These are phyloP conservation scores for Melipona quadrifasciata DNA, from an alignment of 1,140 invertebrate genomes.

Conservation along the genomic window DNA sequence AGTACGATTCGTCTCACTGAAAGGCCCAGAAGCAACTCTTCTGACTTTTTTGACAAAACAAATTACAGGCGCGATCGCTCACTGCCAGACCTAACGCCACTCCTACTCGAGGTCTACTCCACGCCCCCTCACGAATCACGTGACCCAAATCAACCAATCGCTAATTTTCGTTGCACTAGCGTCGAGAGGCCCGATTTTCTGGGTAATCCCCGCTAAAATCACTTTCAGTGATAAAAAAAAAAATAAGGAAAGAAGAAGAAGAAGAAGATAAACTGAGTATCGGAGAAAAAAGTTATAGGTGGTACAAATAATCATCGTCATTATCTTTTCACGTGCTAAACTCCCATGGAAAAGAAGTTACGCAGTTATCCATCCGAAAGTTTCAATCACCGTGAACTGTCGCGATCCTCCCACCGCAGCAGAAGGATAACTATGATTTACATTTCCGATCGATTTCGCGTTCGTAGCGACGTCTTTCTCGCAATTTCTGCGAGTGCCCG, in stretches of 20 bases:
- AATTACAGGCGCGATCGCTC: no score
- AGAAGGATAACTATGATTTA: slow-evolving; percentile 9
- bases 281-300: neutral
- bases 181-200: no score
- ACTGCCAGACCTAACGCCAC: no score
- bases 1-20: no score
- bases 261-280: neutral
- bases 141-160: no score
- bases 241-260: neutral
- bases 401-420: neutral
- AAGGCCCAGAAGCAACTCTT: no score
- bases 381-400: neutral
- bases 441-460: neutral
- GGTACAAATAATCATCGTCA: neutral
- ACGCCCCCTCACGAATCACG: no score
- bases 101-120: no score
- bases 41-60: no score
- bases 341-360: neutral
- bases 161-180: no score
- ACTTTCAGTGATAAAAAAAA: no score
- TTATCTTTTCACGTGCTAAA: neutral
- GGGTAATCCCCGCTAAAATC: no score
- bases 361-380: neutral
- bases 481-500: neutral
- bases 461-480: neutral